A percentile compares a stretch with the other conserved stretches of the same genome.
Evolutionary conservation across 2,888 invertebrate species (phyloP).

Genomic region (Tineola bisselliella): DNA sequence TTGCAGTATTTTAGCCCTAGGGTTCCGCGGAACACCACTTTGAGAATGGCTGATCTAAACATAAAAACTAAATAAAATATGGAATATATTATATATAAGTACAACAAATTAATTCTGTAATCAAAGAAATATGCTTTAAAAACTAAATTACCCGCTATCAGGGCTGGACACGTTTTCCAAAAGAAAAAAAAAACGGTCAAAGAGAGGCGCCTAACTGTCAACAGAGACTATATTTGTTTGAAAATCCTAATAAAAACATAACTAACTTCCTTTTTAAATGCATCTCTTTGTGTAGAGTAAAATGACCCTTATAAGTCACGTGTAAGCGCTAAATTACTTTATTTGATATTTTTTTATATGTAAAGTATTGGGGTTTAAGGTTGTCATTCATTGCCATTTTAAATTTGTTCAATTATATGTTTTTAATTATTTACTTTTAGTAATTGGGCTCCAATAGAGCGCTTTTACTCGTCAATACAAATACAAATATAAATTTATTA

Average conservation of each 20-base stretch:
- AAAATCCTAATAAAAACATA: conserved; percentile 2
- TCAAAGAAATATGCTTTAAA: not conserved
- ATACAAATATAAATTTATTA: no score
- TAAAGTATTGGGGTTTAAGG: not conserved
- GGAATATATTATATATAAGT: no score
- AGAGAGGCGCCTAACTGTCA: conserved; percentile 6
- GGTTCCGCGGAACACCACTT: no score
- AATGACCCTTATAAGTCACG: not conserved
- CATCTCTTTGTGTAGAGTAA: not conserved
- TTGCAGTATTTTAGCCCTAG: no score
- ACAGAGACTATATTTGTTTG: not conserved
- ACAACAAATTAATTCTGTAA: no score
- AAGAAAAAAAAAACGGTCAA: not conserved
- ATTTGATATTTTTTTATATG: not conserved
- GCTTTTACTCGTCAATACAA: no score
- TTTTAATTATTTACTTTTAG: no score
- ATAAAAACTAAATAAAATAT: no score
- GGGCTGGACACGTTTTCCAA: not conserved
- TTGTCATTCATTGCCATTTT: not conserved
- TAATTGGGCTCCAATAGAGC: no score
- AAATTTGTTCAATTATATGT: no score
- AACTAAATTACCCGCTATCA: not conserved
- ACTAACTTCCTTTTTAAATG: not conserved
- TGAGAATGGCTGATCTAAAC: no score
- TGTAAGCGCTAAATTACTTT: not conserved